phyloP scores from a whole-genome alignment of 2,113 vertebrate species.

The Pyxicephalus adspersus region DNA sequence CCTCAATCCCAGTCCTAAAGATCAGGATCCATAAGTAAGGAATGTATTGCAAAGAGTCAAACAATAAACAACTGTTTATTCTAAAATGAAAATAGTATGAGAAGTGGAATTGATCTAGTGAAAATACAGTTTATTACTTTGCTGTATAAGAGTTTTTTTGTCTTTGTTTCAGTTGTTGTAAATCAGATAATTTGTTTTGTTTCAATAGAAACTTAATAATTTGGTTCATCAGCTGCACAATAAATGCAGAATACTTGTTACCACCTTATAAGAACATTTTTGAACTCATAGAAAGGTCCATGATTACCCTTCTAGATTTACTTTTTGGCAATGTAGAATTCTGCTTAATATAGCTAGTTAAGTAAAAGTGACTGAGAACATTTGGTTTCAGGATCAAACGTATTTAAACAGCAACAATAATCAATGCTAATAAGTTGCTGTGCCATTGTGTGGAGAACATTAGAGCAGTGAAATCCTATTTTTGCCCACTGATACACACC shows the following conservation, averaged over 20 bases:
- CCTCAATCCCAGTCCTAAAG: too few relatives aligned
- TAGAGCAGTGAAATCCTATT: constrained; percentile 46
- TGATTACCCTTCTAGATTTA: background rate
- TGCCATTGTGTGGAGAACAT: constrained; percentile 44
- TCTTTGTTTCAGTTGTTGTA: too few relatives aligned
- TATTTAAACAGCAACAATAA: constrained; percentile 45
- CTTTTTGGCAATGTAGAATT: background rate
- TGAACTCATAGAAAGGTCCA: background rate
- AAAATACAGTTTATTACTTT: too few relatives aligned
- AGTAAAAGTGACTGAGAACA: constrained; percentile 27
- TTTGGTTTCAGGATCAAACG: constrained; percentile 25
- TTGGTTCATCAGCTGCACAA: too few relatives aligned
- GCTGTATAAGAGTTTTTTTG: too few relatives aligned
- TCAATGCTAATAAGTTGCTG: constrained; percentile 41
- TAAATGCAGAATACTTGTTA: background rate
- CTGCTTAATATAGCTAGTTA: constrained; percentile 24
- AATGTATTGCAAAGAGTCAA: too few relatives aligned
- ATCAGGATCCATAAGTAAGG: too few relatives aligned
- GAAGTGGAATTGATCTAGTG: too few relatives aligned
- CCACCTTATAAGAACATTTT: background rate
- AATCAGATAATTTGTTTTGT: too few relatives aligned
- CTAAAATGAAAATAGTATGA: too few relatives aligned
- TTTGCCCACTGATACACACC: constrained; percentile 45
- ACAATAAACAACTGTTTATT: too few relatives aligned
- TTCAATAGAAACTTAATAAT: too few relatives aligned